phyloP scores from a whole-genome alignment of 2,113 vertebrate genomes.

The Odontesthes bonariensis region DNA sequence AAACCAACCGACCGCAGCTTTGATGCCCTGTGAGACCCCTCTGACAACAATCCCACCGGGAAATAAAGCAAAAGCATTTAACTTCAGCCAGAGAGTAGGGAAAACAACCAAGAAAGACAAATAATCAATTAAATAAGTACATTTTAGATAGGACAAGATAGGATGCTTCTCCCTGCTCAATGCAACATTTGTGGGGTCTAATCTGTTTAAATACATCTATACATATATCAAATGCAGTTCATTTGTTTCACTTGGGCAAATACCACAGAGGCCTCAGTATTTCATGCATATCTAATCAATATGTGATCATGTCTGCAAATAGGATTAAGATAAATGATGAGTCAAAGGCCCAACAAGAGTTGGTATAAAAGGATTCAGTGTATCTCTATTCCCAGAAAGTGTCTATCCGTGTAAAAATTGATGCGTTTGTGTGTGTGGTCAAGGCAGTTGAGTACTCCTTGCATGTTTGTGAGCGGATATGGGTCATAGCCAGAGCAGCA shows the following conservation, averaged over 20 bases:
- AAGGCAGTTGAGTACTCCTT: constrained; percentile 40
- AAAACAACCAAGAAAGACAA: constrained; percentile 1
- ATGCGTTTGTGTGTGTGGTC: constrained; percentile 53
- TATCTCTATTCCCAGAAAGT: background rate
- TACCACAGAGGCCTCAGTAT: background rate
- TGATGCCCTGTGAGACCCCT: background rate
- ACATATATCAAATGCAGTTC: background rate
- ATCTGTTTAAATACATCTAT: background rate
- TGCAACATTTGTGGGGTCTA: background rate
- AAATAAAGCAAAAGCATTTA: constrained; percentile 18
- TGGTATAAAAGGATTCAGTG: constrained; percentile 3
- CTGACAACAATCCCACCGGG: constrained; percentile 8
- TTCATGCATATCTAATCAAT: background rate
- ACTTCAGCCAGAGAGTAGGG: background rate
- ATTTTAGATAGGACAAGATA: background rate
- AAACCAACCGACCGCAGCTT: background rate
- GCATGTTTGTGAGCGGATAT: constrained; percentile 52
- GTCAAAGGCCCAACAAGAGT: background rate
- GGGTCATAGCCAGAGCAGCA: constrained; percentile 77
- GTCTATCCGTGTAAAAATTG: constrained; percentile 13
- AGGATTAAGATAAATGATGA: background rate
- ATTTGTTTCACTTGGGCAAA: background rate
- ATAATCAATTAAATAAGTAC: constrained; percentile 2
- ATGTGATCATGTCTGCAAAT: background rate
- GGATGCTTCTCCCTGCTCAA: background rate